Base-by-base conservation (phyloP, 1,140 invertebrate species). In the Bombus sibiricus region DNA sequence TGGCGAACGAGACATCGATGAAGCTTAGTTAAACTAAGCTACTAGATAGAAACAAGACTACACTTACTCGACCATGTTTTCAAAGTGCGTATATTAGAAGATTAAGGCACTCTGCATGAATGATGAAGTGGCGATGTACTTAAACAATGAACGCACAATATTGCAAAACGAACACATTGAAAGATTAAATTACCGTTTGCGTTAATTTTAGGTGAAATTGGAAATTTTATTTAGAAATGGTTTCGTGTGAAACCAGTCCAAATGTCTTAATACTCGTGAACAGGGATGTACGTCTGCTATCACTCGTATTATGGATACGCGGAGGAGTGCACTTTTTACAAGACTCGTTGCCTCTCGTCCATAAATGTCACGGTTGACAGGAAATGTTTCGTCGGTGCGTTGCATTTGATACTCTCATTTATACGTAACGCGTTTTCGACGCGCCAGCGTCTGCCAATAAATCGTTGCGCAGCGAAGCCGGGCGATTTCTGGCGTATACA, bases 1-100 rank as follows among this genome's bases (percentile, higher is more conserved):
- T 91, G 87, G 83, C 81, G 82, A 81, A 89, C 88, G 90, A 91
- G 88, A 91, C 90, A 89, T 89, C 87, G 89, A 91, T 92, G 87
- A 88, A 88, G 90, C 90, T 91, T 89, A 90, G 89, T 80, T 32
- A 32, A 66, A 75, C 80, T 86, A 86, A 90, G 87, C 82, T 59
- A 90, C 76, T 90, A 82, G 73, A 53, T 85, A 75, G 81, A 75
- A 90, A 89, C 88, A 90, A 90, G 89, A 80, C 79, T 87, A 77
- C 41, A 68, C 76, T 79, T 86, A 80, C 43, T 59, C 47, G 77
- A 15, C 41, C 66, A 32, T 85, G 77, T 85, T 85, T 80, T 85
- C 68, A 72, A 47, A 85, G 39, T 62, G 66, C 77, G 68, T 47
- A 85, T 79, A 80, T 85, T 85, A 80, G 22, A 28, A 53, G 76